phyloP scores from a whole-genome alignment of 2,113 vertebrate species.

The Heterocephalus glaber region DNA sequence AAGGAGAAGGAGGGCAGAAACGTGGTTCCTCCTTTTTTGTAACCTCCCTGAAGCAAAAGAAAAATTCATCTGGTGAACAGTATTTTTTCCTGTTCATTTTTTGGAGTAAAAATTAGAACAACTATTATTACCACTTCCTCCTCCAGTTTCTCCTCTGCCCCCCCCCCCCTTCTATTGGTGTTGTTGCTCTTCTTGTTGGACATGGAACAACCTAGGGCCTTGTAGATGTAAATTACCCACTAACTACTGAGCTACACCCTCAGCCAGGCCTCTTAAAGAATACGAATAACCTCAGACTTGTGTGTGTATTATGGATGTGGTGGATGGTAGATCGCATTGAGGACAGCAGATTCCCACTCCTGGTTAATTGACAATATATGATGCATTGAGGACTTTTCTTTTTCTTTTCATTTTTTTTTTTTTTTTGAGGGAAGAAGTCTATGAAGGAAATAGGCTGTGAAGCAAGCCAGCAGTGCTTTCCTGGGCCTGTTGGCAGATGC shows the following conservation, averaged over 20 bases:
- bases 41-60: not conserved
- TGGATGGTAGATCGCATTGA: not conserved
- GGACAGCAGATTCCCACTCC: not conserved
- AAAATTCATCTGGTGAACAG: not conserved
- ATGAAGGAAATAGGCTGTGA: not conserved
- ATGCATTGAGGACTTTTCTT: not conserved
- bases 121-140: not conserved
- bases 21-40: not conserved
- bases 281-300: not conserved
- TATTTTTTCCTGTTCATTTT: slow-evolving; percentile 29
- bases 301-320: not conserved
- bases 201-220: not conserved
- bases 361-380: not conserved
- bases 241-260: not conserved
- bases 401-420: not conserved
- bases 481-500: not conserved
- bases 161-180: not conserved
- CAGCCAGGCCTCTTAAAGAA: not conserved
- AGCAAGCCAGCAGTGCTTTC: not conserved
- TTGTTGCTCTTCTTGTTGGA: not conserved
- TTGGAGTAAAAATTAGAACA: not conserved
- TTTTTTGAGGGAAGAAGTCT: not conserved
- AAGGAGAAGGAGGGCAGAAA: not conserved
- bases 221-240: accelerated
- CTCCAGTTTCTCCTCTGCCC: not conserved